Conservation (phyloP, 1,140 invertebrate species). For the Lepidostoma basale region DNA sequence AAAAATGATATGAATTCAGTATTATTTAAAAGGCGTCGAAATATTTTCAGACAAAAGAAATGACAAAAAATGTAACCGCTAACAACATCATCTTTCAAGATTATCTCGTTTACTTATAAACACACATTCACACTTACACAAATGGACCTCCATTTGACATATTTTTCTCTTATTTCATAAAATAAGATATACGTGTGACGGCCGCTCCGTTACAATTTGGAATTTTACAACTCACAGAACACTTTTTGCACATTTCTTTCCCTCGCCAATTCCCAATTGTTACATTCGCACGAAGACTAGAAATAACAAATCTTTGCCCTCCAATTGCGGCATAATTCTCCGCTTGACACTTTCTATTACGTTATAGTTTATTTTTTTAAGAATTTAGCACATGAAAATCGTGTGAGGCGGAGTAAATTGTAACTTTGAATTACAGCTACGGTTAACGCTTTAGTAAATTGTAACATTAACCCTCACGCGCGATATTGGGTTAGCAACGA, state of each 20-base stretch:
- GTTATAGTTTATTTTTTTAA: constrained; percentile 2
- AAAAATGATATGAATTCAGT: no score
- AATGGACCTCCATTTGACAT: not conserved
- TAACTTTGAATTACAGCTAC: no score
- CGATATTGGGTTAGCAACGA: no score
- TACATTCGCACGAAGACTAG: constrained; percentile 13
- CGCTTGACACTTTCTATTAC: constrained; percentile 4
- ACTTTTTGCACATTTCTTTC: not conserved
- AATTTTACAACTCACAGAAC: not conserved
- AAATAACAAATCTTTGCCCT: constrained; percentile 2
- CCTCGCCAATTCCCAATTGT: constrained; percentile 17
- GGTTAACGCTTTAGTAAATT: no score
- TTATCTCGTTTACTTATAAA: no score
- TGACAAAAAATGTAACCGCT: no score
- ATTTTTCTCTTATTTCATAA: constrained; percentile 7
- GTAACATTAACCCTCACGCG: no score
- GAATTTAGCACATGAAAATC: no score
- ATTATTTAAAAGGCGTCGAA: no score
- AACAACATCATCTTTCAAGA: no score
- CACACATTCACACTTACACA: constrained; percentile 3
- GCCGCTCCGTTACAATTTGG: not conserved
- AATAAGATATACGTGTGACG: not conserved
- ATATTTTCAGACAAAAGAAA: no score
- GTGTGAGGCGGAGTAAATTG: no score
- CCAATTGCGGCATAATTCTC: not conserved